A percentile compares a stretch with the other conserved stretches of the same genome.
phyloP scores from a whole-genome alignment of 2,888 invertebrate genomes.

The Xestia c-nigrum region DNA sequence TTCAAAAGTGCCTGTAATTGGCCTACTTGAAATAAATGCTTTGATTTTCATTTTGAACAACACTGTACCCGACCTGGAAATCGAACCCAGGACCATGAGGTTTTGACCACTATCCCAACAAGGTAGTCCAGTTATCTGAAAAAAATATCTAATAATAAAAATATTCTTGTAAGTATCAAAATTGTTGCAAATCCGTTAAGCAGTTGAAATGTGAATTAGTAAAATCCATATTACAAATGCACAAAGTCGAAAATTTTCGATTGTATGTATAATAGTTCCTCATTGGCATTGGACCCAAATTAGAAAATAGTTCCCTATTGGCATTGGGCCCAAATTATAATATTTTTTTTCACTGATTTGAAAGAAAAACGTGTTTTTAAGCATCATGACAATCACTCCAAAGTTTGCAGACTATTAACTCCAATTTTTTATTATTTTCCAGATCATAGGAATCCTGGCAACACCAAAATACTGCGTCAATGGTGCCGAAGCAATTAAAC shows the following conservation, averaged over 20 bases:
- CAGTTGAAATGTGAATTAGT: background rate
- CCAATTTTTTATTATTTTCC: constrained; percentile 61
- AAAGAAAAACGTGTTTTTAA: background rate
- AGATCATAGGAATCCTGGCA: constrained; percentile 79
- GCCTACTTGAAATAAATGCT: too few relatives aligned
- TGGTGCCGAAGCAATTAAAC: constrained; percentile 84
- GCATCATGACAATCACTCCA: background rate
- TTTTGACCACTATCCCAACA: too few relatives aligned
- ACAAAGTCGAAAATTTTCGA: background rate
- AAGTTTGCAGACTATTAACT: background rate
- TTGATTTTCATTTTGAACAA: background rate
- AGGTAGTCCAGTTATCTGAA: background rate
- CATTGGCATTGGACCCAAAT: background rate
- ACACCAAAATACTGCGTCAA: constrained; percentile 74
- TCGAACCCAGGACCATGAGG: background rate
- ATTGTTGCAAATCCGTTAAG: background rate
- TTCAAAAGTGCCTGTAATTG: too few relatives aligned
- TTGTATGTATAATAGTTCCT: background rate
- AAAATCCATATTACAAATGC: background rate
- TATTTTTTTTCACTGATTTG: background rate
- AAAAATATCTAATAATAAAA: background rate
- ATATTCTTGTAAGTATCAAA: background rate
- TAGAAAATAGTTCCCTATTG: background rate
- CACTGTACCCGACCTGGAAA: background rate
- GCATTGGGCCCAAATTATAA: background rate